Base-by-base conservation (phyloP, 2,797 vertebrate genomes). In the Perodicticus potto region DNA sequence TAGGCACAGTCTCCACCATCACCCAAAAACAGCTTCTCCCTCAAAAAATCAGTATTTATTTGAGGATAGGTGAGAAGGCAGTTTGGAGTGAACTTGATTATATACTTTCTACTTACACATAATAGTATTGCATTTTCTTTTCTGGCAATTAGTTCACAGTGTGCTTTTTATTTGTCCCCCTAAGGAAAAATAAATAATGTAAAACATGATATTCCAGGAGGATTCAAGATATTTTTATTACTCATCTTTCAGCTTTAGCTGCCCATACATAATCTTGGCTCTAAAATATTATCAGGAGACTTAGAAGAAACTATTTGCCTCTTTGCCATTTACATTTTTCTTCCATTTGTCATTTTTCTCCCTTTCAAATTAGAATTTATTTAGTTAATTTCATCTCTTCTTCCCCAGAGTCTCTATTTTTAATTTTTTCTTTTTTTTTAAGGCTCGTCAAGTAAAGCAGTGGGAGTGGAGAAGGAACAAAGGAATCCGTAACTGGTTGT, bases 141-240 rank as follows among this genome's bases (percentile, higher is more conserved):
- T 69, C 27, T 78, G 59, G 34, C 88, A 29, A 4, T 90, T 65
- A 57, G 11, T 37, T 94, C 74, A 86, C 40, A 69, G 70, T 83
- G 29, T 86, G 43, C 84, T 63, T 86, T 95, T 93, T 94, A 65
- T 83, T 80, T 73, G 20, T 92, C 73, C 78, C 22, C 27, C 72
- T 59, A 74, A 94, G 86, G 40, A 16, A 53, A 17, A 49, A 86
- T 91, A 87, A 63, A 59, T 86, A 80, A 87, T 67, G n/a, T 80
- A 89, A 43, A 92, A 83, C 57, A 22, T 86, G 88, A 73, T 86
- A 95, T 89, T 96, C 81, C 73, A 86, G 86, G 57, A 67, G 83
- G 59, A 96, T 57, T 96, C 73, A 69, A 92, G 84, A 70, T 73
- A 84, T 80, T 96, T 94, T 88, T 91, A 78, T 96, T 94, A 83